Evolutionary conservation across 92 coral and sea anemone species (phyloP), one percentile per base, ranked within the genome.

Genomic region (Bergia sp.): DNA sequence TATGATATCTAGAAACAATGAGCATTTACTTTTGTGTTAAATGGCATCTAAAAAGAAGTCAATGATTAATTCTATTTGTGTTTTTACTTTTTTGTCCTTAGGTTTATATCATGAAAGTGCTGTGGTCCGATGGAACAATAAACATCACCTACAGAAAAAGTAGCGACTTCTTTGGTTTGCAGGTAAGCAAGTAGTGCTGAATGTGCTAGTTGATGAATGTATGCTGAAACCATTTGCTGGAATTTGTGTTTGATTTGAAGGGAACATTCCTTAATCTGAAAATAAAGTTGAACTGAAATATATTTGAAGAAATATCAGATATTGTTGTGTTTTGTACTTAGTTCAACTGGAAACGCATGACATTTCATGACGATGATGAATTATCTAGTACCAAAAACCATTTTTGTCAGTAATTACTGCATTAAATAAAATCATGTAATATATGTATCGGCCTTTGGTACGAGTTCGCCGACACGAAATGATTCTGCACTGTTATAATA

Each of bases 91-190:
- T 10, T 53, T 9, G n/a, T 53, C 16, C 67, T 13, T 76, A 92
- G 94, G 94, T 92, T 75, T 92, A 92, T 45, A 90, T 92, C 64
- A 76, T 92, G 45, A 92, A 92, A 45, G 94, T 92, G 49, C 81
- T 92, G 67, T 92, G 94, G 94, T 92, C 91, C 37, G 92, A 92
- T 45, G 94, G 94, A 29, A 92, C 85, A 18, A 89, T 92, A 36
- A 92, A 92, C 66, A 92, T 92, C 23, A 82, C 90, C 37, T 92
- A 92, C 91, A 90, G 94, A 58, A 91, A 90, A 39, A 90, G 92
- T 80, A 86, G 92, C 45, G 92, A 92, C 82, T 92, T 92, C 58
- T 92, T 92, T 64, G 81, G 43, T 58, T 85, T 92, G 40, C 94
- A 90, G 94, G 94, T 92, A 81, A 61, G 29, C 29, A 61, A 21